Evolutionary conservation across 1,140 invertebrate genomes (phyloP), one percentile per base, ranked within the genome.

Genomic region (Hyles vespertilio): DNA sequence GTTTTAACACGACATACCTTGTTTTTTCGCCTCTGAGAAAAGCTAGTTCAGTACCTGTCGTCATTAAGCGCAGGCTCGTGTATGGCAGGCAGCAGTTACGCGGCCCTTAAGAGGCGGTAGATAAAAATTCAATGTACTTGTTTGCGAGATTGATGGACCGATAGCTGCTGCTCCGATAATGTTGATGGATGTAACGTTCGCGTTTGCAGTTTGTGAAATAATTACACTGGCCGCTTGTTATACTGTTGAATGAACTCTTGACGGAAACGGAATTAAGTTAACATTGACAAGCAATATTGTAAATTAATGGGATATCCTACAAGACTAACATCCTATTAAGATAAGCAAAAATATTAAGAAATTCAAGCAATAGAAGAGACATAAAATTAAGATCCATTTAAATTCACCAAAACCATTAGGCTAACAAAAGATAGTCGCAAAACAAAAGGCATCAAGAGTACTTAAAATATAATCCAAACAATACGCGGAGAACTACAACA

Each of bases 41-140:
- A 12, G 52, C 52, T 56, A 58, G 74, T 75, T 67, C 55, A 65
- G 67, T 74, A 72, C 71, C 75, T 79, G 77, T 70, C 59, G 53
- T 66, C 55, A 65, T 67, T 67, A 67, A 58, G 47, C 67, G 54
- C 48, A 7, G 33, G 56, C 54, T 49, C 63, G 48, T 6, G 51
- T 68, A 70, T 70, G 64, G 51, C 64, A 55, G 63, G 63, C 51
- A 36, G 60, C 70, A 72, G 68, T 76, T 73, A 73, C 56, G 40
- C 45, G 60, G 59, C 64, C 59, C 56, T 40, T 56, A 58, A 61
- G 32, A 51, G 53, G 61, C 36, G 40, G 55, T 43, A 49, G 50
- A 51, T 51, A 51, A 51, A 60, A 61, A 52, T 60, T 51, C 58
- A 51, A 55, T 66, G 68, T 51, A 70, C 72, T 70, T 59, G 55